Percentiles rank a stretch among this genome's conserved stretches.
Evolutionary conservation across 2,797 vertebrate species (phyloP).

Genomic region (Muscicapa striata): DNA sequence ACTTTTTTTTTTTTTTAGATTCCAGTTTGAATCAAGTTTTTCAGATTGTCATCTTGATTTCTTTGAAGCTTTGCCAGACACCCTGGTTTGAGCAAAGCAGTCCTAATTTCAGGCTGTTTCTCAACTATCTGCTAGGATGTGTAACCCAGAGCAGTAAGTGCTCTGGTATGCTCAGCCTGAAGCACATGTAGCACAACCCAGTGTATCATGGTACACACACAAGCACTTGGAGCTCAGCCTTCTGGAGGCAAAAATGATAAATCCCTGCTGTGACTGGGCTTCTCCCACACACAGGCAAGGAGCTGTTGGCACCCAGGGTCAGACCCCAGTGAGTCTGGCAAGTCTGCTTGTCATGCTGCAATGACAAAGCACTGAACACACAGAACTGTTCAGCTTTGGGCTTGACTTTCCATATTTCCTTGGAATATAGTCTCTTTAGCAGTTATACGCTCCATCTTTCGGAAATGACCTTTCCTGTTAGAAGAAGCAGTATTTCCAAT

Average conservation of each 20-base stretch:
- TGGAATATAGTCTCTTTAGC: background rate
- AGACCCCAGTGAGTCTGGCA: background rate
- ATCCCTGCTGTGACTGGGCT: background rate
- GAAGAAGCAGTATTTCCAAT: constrained; percentile 7
- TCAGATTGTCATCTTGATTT: background rate
- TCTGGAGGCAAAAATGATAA: background rate
- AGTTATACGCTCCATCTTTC: background rate
- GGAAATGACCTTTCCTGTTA: background rate
- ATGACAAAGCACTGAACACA: background rate
- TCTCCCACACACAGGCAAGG: background rate
- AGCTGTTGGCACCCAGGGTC: background rate
- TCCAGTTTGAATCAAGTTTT: background rate
- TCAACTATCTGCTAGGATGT: background rate
- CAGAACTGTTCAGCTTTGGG: background rate
- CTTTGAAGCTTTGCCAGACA: background rate
- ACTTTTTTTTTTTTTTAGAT: background rate
- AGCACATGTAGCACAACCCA: background rate
- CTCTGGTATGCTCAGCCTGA: background rate
- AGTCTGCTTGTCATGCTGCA: background rate
- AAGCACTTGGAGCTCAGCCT: background rate
- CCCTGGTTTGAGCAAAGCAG: background rate
- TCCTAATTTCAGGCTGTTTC: background rate
- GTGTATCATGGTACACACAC: background rate
- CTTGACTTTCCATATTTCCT: background rate
- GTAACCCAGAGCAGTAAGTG: background rate